These are phyloP conservation scores for Plusia festucae DNA, from an alignment of 2,888 invertebrate genomes.

Conservation along the genomic window DNA sequence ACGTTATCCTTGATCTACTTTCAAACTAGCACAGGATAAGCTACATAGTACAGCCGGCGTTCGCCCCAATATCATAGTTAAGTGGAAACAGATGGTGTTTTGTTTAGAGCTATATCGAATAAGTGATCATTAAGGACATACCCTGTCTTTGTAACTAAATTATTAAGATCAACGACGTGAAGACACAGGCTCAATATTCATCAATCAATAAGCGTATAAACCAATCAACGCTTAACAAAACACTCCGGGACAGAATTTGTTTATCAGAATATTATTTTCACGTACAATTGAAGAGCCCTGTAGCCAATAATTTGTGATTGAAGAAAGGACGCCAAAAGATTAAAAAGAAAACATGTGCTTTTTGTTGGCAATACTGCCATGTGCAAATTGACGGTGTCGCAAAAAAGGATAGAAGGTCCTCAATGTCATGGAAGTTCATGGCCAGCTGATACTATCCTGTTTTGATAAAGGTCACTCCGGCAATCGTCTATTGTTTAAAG, in stretches of 20 bases:
- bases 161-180: too few species aligned
- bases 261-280: too few species aligned
- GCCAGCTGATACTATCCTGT: neutral
- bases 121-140: neutral
- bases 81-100: slow-evolving; percentile 2
- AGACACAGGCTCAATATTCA: too few species aligned
- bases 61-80: neutral
- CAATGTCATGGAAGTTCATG: neutral
- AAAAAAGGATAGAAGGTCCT: neutral
- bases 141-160: neutral
- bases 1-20: slow-evolving; percentile 48
- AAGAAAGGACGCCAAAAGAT: too few species aligned
- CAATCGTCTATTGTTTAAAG: neutral
- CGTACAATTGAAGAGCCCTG: too few species aligned
- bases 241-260: too few species aligned
- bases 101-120: neutral
- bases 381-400: neutral
- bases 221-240: too few species aligned
- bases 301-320: too few species aligned
- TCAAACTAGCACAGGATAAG: slow-evolving; percentile 47
- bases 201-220: too few species aligned
- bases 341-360: neutral
- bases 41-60: slow-evolving; percentile 25
- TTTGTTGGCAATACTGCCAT: too few species aligned
- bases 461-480: neutral